A percentile compares a stretch with the other conserved stretches of the same genome.
Evolutionary conservation across 1,140 invertebrate genomes (phyloP).

Genomic region (Meteorus sp.): DNA sequence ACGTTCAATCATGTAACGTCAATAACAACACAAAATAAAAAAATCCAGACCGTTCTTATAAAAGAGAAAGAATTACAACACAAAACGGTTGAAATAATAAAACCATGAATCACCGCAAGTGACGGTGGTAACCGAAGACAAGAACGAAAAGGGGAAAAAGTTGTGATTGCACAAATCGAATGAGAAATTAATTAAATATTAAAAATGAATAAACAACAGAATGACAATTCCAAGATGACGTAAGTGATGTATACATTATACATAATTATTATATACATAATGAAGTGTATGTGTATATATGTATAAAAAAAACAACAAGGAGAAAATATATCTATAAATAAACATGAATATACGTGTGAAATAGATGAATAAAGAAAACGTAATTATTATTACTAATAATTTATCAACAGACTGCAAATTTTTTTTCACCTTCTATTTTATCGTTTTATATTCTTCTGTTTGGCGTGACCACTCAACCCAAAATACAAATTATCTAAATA

Average conservation of each 20-base stretch:
- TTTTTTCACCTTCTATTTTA: too few species aligned
- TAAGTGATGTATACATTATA: constrained; percentile 46
- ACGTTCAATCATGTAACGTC: too few species aligned
- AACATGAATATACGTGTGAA: constrained; percentile 43
- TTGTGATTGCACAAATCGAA: constrained; percentile 2
- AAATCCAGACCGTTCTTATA: too few species aligned
- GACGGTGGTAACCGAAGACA: too few species aligned
- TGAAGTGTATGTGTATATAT: constrained; percentile 29
- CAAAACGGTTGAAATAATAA: too few species aligned
- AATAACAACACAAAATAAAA: too few species aligned
- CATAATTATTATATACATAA: constrained; percentile 39
- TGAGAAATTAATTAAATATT: constrained; percentile 25
- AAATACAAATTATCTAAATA: too few species aligned
- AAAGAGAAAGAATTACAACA: too few species aligned
- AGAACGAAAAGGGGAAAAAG: too few species aligned
- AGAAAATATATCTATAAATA: constrained; percentile 34
- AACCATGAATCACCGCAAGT: too few species aligned
- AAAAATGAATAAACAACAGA: constrained; percentile 16
- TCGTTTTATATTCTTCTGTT: not conserved
- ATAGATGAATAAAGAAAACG: constrained; percentile 48
- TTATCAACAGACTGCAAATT: too few species aligned
- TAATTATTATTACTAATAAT: constrained; percentile 37
- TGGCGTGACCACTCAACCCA: constrained; percentile 15
- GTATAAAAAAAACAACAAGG: constrained; percentile 15
- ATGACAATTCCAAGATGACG: too few species aligned